These are phyloP conservation scores for Nemapogon koenigi DNA, from an alignment of 2,888 invertebrate genomes.

Conservation along the genomic window DNA sequence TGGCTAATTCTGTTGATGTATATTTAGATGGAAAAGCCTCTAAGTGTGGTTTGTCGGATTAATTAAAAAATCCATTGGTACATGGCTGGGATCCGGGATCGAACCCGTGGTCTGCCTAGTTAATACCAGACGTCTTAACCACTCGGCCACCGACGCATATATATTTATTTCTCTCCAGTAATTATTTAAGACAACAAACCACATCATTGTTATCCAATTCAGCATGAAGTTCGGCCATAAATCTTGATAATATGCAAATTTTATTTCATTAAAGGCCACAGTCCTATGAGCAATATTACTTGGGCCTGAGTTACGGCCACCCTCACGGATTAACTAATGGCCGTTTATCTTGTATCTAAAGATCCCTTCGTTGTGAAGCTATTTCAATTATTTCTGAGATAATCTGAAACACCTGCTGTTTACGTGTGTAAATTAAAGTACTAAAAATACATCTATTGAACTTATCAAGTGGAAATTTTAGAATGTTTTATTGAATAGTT, in stretches of 20 bases:
- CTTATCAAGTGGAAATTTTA: too few relatives aligned
- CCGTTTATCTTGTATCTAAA: slow-evolving; percentile 62
- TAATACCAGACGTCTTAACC: too few relatives aligned
- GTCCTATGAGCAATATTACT: slow-evolving; percentile 55
- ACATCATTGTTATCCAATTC: slow-evolving; percentile 50
- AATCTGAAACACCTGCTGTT: slow-evolving; percentile 4
- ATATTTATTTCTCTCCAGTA: too few relatives aligned
- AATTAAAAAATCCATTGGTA: too few relatives aligned
- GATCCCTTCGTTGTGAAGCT: slow-evolving; percentile 24
- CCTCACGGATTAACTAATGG: slow-evolving; percentile 61
- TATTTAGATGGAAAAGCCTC: too few relatives aligned
- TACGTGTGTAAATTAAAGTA: background rate
- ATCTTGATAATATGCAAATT: slow-evolving; percentile 63
- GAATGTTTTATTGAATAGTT: too few relatives aligned
- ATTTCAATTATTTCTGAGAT: slow-evolving; percentile 6
- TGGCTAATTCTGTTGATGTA: too few relatives aligned
- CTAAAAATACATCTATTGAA: background rate
- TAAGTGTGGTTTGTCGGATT: too few relatives aligned
- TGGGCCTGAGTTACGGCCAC: slow-evolving; percentile 43
- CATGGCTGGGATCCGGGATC: too few relatives aligned
- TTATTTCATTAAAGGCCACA: slow-evolving; percentile 58
- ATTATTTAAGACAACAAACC: background rate
- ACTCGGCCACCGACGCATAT: too few relatives aligned
- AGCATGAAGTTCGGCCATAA: slow-evolving; percentile 35
- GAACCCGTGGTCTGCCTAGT: too few relatives aligned